Evolutionary conservation across 2,888 invertebrate species (phyloP).

Genomic region (Andrena fulva): DNA sequence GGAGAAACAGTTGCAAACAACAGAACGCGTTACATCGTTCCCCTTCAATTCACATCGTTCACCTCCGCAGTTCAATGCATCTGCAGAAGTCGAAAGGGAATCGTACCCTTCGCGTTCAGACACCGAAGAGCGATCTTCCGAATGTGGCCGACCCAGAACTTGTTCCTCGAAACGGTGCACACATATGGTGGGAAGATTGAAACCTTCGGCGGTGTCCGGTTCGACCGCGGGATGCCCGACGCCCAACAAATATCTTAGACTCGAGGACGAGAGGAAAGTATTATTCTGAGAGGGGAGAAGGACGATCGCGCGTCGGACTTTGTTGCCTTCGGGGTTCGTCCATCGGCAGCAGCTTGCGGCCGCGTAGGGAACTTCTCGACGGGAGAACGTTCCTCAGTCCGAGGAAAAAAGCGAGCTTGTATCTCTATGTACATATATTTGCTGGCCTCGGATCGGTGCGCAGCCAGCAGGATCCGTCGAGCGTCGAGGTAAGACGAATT

Average conservation of each 20-base stretch:
- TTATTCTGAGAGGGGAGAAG: slow-evolving; percentile 32
- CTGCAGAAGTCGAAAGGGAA: not conserved
- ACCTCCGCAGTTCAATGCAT: not conserved
- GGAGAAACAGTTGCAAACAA: not conserved
- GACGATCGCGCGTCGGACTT: slow-evolving; percentile 26
- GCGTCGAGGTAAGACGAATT: slow-evolving; percentile 60
- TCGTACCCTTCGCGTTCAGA: not conserved
- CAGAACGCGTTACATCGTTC: not conserved
- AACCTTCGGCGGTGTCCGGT: not conserved
- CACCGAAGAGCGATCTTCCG: not conserved
- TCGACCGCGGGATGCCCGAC: not conserved
- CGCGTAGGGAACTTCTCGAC: slow-evolving; percentile 42
- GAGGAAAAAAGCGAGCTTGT: slow-evolving; percentile 45
- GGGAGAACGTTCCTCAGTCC: slow-evolving; percentile 7
- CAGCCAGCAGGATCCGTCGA: slow-evolving; percentile 53
- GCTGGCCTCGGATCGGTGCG: slow-evolving; percentile 36
- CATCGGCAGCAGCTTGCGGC: slow-evolving; percentile 64
- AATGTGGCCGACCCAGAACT: not conserved
- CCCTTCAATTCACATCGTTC: not conserved
- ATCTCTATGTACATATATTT: slow-evolving; percentile 60
- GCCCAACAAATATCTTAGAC: slow-evolving; percentile 2
- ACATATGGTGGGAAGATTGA: not conserved
- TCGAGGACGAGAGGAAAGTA: slow-evolving; percentile 1
- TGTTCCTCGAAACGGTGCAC: not conserved
- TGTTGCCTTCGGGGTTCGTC: slow-evolving; percentile 18